Evolutionary conservation across 2,888 invertebrate species (phyloP), one percentile per base, ranked within the genome.

Genomic region (Folsomia manolachei): DNA sequence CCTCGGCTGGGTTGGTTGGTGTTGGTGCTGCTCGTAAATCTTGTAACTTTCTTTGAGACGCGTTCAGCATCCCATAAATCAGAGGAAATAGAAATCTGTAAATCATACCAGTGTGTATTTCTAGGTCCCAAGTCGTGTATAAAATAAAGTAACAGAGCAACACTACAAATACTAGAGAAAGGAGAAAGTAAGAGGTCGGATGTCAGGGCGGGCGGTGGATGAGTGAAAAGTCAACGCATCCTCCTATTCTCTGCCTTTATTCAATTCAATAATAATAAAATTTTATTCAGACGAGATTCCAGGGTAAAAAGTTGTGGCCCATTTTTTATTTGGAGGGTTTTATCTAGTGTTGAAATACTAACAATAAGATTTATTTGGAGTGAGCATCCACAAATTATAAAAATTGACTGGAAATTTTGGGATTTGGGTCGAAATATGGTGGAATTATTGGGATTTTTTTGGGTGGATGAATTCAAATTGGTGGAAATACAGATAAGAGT

Each of bases 51-150:
- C 65, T 66, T 66, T 66, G 65, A 66, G 65, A 51, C 23, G 18
- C 67, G 66, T 70, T 72, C 70, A 65, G 52, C 52, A 68, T 72
- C 70, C 60, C 72, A 72, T 72, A 72, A 72, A 72, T 72, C 72
- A 70, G 27, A 21, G 26, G 66, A 56, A 27, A 69, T 69, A 60
- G 65, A 69, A 72, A 69, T 72, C 72, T 69, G 52, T 70, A 72
- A 70, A 72, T 70, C 70, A 70, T 72, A 51, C 52, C 27, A 19
- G 7, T 62, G 23, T 52, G 25, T 66, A 66, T 66, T 66, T 52
- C 65, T 19, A 7, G n/a, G 39, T 39, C 39, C 39, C 39, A 39
- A 39, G 39, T 39, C 39, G 39, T 39, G 39, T 39, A 39, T 39
- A 39, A 39, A 39, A 39, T 39, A 39, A 39, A 39, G 39, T 39